Evolutionary conservation across 2,888 invertebrate genomes (phyloP).

Genomic region (Torymus auratus): DNA sequence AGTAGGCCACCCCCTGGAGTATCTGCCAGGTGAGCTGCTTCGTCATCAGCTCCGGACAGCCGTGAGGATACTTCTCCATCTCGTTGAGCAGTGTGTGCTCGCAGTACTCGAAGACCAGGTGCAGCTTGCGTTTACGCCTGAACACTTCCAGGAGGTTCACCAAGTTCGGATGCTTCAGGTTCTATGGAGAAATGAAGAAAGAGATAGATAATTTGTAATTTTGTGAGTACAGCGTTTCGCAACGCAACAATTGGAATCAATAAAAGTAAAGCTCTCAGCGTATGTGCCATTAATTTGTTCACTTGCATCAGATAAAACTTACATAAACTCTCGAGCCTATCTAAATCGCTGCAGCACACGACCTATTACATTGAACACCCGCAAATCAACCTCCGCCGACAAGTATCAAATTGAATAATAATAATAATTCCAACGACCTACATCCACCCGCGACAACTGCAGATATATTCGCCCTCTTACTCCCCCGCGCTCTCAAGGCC

Average conservation of each 20-base stretch:
- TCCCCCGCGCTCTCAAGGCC: not conserved
- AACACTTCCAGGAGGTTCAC: slow-evolving; percentile 99
- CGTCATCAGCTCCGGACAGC: slow-evolving; percentile 93
- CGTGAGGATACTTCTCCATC: slow-evolving; percentile 94
- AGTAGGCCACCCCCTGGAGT: slow-evolving; percentile 95
- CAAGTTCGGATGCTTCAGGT: slow-evolving; percentile 97
- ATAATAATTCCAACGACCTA: no score
- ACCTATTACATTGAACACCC: no score
- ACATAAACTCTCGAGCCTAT: no score
- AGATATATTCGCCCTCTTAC: not conserved
- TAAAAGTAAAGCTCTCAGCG: no score
- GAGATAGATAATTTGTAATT: no score
- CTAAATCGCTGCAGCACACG: no score
- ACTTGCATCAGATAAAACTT: no score
- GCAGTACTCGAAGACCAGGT: slow-evolving; percentile 99
- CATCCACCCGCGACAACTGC: not conserved
- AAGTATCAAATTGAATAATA: no score
- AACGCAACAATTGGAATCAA: no score
- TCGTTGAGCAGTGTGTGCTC: slow-evolving; percentile 98
- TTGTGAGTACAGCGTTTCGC: no score
- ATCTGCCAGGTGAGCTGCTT: slow-evolving; percentile 97
- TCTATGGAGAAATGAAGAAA: slow-evolving; percentile 80
- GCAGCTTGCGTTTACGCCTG: slow-evolving; percentile 94
- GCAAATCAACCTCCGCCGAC: no score
- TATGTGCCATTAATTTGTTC: no score